phyloP scores from a whole-genome alignment of 2,113 vertebrate species.

The Aplodontia rufa region DNA sequence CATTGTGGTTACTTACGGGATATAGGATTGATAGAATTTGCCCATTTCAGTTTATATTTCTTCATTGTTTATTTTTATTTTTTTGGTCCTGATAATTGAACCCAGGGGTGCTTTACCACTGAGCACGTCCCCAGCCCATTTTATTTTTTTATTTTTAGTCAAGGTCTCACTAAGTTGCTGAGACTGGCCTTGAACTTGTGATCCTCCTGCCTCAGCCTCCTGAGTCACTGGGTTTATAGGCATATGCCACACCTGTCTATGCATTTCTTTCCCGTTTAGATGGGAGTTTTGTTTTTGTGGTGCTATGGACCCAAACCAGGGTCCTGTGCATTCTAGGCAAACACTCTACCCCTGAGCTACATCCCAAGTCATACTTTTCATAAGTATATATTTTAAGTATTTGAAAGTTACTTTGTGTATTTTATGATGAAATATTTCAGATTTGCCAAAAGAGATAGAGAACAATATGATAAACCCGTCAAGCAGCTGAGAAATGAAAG shows the following conservation, averaged over 20 bases:
- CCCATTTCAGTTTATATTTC: background rate
- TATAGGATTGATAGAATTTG: background rate
- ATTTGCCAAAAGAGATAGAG: background rate
- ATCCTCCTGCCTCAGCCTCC: background rate
- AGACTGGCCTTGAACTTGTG: background rate
- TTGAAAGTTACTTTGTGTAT: background rate
- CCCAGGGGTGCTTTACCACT: no score
- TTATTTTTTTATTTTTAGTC: background rate
- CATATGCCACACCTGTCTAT: fast-evolving
- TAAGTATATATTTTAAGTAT: background rate
- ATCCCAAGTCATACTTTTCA: background rate
- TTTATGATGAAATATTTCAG: background rate
- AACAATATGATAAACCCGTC: background rate
- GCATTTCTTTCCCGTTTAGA: background rate
- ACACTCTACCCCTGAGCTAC: no score
- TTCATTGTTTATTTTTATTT: background rate
- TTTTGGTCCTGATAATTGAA: no score
- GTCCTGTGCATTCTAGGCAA: no score
- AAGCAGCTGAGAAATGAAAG: slow-evolving; percentile 40
- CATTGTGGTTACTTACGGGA: background rate
- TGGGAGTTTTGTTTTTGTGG: background rate
- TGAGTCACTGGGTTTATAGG: background rate
- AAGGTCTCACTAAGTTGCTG: background rate
- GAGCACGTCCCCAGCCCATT: no score
- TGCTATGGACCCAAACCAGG: background rate